A percentile compares a stretch with the other conserved stretches of the same genome.
Evolutionary conservation across 2,888 invertebrate species (phyloP).

Genomic region (Agrochola macilenta): DNA sequence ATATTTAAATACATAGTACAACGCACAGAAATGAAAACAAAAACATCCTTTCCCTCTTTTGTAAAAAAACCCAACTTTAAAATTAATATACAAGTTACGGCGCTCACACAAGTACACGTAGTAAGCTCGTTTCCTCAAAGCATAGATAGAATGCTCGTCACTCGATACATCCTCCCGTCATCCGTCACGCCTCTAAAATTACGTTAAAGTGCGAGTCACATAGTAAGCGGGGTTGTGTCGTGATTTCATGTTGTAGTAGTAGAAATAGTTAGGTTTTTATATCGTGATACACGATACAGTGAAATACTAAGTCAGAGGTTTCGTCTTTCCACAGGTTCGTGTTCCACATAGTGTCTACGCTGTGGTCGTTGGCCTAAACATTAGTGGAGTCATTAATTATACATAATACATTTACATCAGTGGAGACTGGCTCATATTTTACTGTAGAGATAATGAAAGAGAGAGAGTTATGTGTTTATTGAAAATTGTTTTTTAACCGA

Average conservation of each 20-base stretch:
- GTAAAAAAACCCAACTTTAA: slow-evolving; percentile 5
- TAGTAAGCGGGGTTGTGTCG: slow-evolving; percentile 19
- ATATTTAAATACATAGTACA: background rate
- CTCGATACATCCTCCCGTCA: slow-evolving; percentile 51
- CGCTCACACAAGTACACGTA: slow-evolving; percentile 17
- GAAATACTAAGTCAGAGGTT: background rate
- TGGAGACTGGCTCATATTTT: background rate
- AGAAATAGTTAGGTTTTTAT: background rate
- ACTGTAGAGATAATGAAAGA: background rate
- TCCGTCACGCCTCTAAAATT: slow-evolving; percentile 52
- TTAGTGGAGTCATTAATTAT: background rate
- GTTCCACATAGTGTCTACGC: background rate
- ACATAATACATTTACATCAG: background rate
- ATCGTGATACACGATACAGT: background rate
- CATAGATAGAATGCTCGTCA: slow-evolving; percentile 48
- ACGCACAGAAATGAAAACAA: background rate
- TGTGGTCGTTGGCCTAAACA: background rate
- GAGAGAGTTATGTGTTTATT: background rate
- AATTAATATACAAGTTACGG: slow-evolving; percentile 23
- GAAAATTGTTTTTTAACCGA: background rate
- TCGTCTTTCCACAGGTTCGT: background rate
- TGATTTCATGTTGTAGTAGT: background rate
- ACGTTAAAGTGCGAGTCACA: slow-evolving; percentile 28
- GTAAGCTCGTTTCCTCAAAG: slow-evolving; percentile 43
- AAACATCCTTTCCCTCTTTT: too few species aligned